Evolutionary conservation across 2,888 invertebrate species (phyloP), one percentile per base, ranked within the genome.

Genomic region (Troides oblongomaculatus): DNA sequence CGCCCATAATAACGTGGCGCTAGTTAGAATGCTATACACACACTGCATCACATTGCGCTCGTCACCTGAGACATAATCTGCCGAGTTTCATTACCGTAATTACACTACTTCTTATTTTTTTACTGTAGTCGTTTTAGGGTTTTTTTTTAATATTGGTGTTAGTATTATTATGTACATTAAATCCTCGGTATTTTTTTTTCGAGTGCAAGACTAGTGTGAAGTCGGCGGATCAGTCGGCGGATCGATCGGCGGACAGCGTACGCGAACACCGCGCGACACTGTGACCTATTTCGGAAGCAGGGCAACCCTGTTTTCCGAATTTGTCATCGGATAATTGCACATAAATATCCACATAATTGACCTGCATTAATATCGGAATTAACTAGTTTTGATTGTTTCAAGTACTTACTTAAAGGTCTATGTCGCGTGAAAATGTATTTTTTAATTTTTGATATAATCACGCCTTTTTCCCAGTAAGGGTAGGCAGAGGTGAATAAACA

Each of bases 201-300:
- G 1, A 53, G 53, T 30, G n/a, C 53, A 58, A 66, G 64, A 63
- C 64, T 64, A 62, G 58, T 58, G 30, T 14, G 25, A 36, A 53
- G 46, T 70, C 76, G 74, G n/a, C 46, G 75, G 77, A 85, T 80
- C 65, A 61, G 79, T 86, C 79, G 78, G 50, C 72, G 72, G 79
- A 86, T 83, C 76, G 78, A 82, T 83, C 75, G 74, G 74, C 76
- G 64, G 68, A 77, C 72, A 74, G 76, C 78, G 73, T 77, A 80
- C 79, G 77, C 77, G 81, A 78, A 59, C 25, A 61, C 57, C 53
- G 79, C 79, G 82, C 79, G 83, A 80, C 85, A 84, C 83, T 83
- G 84, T 89, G 90, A 90, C 91, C 90, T 78, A 88, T 83, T 85
- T 88, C 79, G 76, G 70, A 84, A 84, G 82, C 84, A 75, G 84